phyloP scores from a whole-genome alignment of 2,113 vertebrate species.

The Emydocephalus ijimae region DNA sequence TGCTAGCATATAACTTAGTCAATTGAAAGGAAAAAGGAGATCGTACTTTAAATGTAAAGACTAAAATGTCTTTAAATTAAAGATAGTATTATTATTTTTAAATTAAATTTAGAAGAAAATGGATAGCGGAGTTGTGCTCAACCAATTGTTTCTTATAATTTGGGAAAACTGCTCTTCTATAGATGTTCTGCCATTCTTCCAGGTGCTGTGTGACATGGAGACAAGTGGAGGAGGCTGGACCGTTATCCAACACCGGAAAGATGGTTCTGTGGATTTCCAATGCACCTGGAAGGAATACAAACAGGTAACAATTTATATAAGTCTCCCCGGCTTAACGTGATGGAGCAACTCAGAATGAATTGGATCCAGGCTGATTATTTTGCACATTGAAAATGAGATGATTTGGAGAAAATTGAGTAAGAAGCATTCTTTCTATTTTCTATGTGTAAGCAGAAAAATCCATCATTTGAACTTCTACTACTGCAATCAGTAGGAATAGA shows the following conservation, averaged over 20 bases:
- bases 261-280: conserved; percentile 76
- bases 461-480: neutral
- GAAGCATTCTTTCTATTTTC: neutral
- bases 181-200: neutral
- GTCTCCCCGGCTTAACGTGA: neutral
- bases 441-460: neutral
- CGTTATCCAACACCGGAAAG: conserved; percentile 72
- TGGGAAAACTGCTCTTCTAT: too few species aligned
- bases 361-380: neutral
- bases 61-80: neutral
- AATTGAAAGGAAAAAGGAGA: neutral
- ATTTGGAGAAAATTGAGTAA: neutral
- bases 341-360: neutral
- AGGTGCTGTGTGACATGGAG: conserved; percentile 82
- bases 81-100: neutral
- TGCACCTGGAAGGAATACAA: conserved; percentile 79
- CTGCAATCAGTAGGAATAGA: neutral
- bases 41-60: neutral
- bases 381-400: neutral
- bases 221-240: conserved; percentile 81
- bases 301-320: conserved; percentile 56
- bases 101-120: neutral
- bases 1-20: too few species aligned
- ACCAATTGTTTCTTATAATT: neutral
- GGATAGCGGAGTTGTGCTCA: neutral